Evolutionary conservation across 92 coral and sea anemone species (phyloP), one percentile per base, ranked within the genome.

Genomic region (Epizoanthus illoricatus): DNA sequence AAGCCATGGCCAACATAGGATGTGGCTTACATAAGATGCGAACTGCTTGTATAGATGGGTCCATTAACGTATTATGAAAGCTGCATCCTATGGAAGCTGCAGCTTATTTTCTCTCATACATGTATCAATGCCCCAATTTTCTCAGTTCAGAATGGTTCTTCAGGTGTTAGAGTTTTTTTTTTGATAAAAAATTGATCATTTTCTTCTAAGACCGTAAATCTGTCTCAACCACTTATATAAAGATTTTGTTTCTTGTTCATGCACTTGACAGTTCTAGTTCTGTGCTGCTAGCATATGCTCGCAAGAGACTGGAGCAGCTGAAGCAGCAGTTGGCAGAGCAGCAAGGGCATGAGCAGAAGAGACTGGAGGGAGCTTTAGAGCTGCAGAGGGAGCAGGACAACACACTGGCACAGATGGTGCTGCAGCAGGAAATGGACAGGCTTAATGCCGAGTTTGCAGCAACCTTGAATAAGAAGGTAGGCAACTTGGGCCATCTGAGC

Each of bases 201-300:
- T 28, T 65, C 36, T 21, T 36, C 54, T 28, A 23, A 36, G 36
- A 28, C 36, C 36, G 36, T 28, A 28, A 28, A 28, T 28, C 36
- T 28, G 36, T 73, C 6, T 4, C 16, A 20, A 54, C 6, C 0
- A 5, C 8, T 7, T 57, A 5, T 24, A 15, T 24, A 10, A 33
- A 28, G n/a, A 10, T 4, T 23, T 13, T 56, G 5, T 28, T 56
- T 58, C 59, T 67, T 67, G 71, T 13, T 2, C 63, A 9, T 61
- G 54, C 8, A 7, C 54, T 7, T 65, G 55, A 56, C 79, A 92
- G 97, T 57, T 90, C 98, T 0, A 92, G 90, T 76, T 84, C 90
- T 24, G 99, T 89, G 7, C 79, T 96, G 47, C 86, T 96, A 69
- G 98, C 98, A 7, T 96, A 93, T 88, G 99, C 99, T 15, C 98